Percentiles rank a stretch among this genome's conserved stretches.
Evolutionary conservation across 2,888 invertebrate species (phyloP).

Genomic region (Chymomyza amoena): DNA sequence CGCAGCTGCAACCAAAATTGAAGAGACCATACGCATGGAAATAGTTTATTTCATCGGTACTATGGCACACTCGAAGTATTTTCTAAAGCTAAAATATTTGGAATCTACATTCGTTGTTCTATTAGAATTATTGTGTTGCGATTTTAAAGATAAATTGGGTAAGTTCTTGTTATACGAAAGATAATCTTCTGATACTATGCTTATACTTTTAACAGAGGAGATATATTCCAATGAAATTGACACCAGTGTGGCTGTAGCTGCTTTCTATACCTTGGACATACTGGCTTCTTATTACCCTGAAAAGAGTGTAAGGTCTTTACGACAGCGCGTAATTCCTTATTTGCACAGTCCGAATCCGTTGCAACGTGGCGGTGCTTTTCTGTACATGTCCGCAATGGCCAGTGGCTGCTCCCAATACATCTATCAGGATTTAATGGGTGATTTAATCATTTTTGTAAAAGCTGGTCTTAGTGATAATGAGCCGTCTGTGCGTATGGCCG

Average conservation of each 20-base stretch:
- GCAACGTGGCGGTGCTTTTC: slow-evolving; percentile 85
- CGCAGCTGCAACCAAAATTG: slow-evolving; percentile 81
- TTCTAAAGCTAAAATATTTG: slow-evolving; percentile 85
- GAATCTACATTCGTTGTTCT: slow-evolving; percentile 84
- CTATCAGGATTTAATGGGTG: slow-evolving; percentile 84
- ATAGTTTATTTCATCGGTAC: slow-evolving; percentile 84
- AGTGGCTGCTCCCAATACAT: slow-evolving; percentile 90
- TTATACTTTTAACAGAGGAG: slow-evolving; percentile 80
- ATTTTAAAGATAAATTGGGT: slow-evolving; percentile 82
- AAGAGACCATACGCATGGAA: slow-evolving; percentile 84
- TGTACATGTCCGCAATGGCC: slow-evolving; percentile 87
- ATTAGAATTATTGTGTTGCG: slow-evolving; percentile 84
- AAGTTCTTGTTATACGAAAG: slow-evolving; percentile 69
- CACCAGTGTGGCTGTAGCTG: slow-evolving; percentile 83
- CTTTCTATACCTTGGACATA: slow-evolving; percentile 86
- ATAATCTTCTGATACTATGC: too few relatives aligned
- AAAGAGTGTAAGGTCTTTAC: slow-evolving; percentile 85
- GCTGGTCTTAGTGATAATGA: slow-evolving; percentile 84
- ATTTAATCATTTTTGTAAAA: slow-evolving; percentile 85
- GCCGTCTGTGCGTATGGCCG: slow-evolving; percentile 85
- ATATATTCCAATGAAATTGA: slow-evolving; percentile 84
- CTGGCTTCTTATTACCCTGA: slow-evolving; percentile 87
- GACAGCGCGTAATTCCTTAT: slow-evolving; percentile 83
- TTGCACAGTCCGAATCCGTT: slow-evolving; percentile 82
- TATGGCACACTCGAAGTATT: slow-evolving; percentile 84